These are phyloP conservation scores for Eubasilissa regina DNA, from an alignment of 1,140 invertebrate species.

Conservation along the genomic window DNA sequence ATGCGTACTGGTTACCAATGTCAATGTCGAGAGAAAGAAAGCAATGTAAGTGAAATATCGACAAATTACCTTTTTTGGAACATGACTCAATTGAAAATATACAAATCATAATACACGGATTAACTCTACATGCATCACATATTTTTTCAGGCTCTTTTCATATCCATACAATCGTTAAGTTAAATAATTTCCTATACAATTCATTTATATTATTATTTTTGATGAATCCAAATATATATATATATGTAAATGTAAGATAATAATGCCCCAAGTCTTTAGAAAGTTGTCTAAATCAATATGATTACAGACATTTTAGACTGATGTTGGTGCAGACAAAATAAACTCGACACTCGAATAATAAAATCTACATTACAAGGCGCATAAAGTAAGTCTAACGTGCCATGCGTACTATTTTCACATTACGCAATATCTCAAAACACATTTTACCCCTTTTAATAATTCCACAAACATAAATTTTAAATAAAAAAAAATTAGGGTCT, in stretches of 20 bases:
- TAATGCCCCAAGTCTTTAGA: not conserved
- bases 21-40: too few relatives aligned
- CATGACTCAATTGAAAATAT: not conserved
- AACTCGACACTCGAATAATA: not conserved
- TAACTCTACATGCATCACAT: conserved; percentile 5
- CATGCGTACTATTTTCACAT: too few relatives aligned
- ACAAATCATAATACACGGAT: not conserved
- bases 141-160: not conserved
- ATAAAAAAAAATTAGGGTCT: too few relatives aligned
- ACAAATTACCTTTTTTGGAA: too few relatives aligned
- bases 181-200: not conserved
- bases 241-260: not conserved
- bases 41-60: too few relatives aligned
- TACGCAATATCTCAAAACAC: too few relatives aligned
- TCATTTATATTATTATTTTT: not conserved
- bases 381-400: too few relatives aligned
- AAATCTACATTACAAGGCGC: too few relatives aligned
- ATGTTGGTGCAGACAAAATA: not conserved
- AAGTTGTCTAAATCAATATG: conserved; percentile 1
- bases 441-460: too few relatives aligned
- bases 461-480: too few relatives aligned
- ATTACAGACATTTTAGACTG: conserved; percentile 8
- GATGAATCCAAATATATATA: not conserved
- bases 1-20: too few relatives aligned
- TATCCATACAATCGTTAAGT: not conserved